Percentiles rank a stretch among this genome's conserved stretches.
These are phyloP conservation scores for Philopedon plagiatum DNA, from an alignment of 2,888 invertebrate species.

Conservation along the genomic window DNA sequence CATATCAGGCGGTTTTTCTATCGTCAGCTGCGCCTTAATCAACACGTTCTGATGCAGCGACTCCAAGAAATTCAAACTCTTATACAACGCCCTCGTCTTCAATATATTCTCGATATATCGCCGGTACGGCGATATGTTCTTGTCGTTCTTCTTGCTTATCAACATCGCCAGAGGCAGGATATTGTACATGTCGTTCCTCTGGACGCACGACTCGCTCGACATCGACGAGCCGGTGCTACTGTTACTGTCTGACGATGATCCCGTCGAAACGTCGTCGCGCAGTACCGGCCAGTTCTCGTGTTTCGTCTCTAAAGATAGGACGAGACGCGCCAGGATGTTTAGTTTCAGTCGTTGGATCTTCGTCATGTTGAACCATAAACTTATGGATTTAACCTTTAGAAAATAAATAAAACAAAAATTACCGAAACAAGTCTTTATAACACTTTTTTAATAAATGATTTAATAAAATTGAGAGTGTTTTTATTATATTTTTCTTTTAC, in stretches of 20 bases:
- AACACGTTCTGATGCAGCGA: slow-evolving; percentile 79
- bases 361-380: slow-evolving; percentile 93
- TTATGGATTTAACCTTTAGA: slow-evolving; percentile 77
- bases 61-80: slow-evolving; percentile 85
- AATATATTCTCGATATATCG: slow-evolving; percentile 90
- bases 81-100: slow-evolving; percentile 88
- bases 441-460: too few species aligned
- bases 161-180: slow-evolving; percentile 71
- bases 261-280: slow-evolving; percentile 56
- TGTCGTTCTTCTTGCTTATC: slow-evolving; percentile 54
- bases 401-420: neutral
- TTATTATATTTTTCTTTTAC: too few species aligned
- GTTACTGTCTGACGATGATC: slow-evolving; percentile 70
- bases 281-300: slow-evolving; percentile 60
- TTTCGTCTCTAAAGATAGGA: slow-evolving; percentile 68
- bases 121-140: slow-evolving; percentile 69
- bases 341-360: slow-evolving; percentile 87
- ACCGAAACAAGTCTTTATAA: too few species aligned
- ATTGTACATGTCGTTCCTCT: slow-evolving; percentile 66
- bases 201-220: slow-evolving; percentile 54
- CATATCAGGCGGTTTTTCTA: slow-evolving; percentile 72
- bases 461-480: too few species aligned
- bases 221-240: slow-evolving; percentile 65
- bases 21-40: slow-evolving; percentile 79
- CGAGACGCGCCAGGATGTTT: slow-evolving; percentile 79